Evolutionary conservation across 2,113 vertebrate species (phyloP).

Genomic region (Addax nasomaculatus): DNA sequence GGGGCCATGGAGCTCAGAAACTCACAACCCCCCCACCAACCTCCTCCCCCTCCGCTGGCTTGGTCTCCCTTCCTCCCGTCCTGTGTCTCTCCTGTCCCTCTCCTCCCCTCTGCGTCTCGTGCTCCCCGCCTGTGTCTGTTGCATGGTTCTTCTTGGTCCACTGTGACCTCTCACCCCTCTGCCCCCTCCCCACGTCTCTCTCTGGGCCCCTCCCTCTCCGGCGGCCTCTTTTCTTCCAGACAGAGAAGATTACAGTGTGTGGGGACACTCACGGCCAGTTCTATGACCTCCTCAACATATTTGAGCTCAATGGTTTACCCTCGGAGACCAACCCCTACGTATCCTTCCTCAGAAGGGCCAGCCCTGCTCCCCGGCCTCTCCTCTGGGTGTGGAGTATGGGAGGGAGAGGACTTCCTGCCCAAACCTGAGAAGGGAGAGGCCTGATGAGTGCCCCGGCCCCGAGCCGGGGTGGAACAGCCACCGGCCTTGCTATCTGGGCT

Average conservation of each 20-base stretch:
- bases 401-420: not conserved
- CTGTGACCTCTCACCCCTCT: constrained; percentile 6
- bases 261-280: constrained; percentile 96
- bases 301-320: constrained; percentile 92
- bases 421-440: not conserved
- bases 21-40: not conserved
- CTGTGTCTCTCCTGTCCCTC: not conserved
- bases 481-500: not conserved
- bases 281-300: constrained; percentile 96
- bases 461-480: accelerated
- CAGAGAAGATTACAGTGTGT: constrained; percentile 94
- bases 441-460: accelerated
- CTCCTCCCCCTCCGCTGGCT: not conserved
- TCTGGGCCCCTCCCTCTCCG: constrained; percentile 64
- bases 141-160: constrained; percentile 29
- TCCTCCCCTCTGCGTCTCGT: not conserved
- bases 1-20: not conserved
- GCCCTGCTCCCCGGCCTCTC: not conserved
- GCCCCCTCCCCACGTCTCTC: constrained; percentile 55
- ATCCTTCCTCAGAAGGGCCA: constrained; percentile 79
- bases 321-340: constrained; percentile 93
- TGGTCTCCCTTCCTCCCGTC: not conserved
- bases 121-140: not conserved
- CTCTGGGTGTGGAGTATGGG: not conserved
- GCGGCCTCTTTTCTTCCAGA: constrained; percentile 81